Conservation (phyloP, 2,888 invertebrate genomes). For the Lycocerus yunnanus region DNA sequence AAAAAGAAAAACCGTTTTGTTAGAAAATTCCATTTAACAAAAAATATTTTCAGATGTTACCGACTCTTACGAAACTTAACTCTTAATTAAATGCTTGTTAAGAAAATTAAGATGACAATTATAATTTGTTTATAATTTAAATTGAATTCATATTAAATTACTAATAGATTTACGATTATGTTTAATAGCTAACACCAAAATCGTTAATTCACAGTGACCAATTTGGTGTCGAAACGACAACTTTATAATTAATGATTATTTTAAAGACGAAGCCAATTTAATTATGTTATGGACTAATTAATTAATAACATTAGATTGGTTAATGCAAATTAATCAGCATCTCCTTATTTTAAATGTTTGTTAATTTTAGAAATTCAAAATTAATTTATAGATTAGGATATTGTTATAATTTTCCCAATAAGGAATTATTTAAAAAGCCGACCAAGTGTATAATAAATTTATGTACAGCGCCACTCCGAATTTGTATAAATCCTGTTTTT, state of each 20-base stretch:
- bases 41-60: background rate
- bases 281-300: background rate
- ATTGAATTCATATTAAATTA: constrained; percentile 4
- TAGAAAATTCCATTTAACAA: background rate
- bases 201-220: constrained; percentile 9
- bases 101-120: constrained; percentile 4
- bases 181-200: constrained; percentile 5
- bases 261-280: background rate
- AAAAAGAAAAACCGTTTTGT: background rate
- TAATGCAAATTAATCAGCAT: background rate
- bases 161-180: constrained; percentile 8
- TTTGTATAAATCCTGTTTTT: background rate
- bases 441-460: background rate
- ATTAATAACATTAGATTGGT: background rate
- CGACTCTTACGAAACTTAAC: background rate
- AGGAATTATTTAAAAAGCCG: background rate
- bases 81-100: background rate
- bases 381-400: background rate
- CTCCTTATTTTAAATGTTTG: background rate
- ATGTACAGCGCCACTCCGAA: background rate
- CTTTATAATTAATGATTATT: background rate
- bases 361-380: background rate
- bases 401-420: background rate
- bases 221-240: constrained; percentile 6
- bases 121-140: constrained; percentile 9